These are phyloP conservation scores for Cheilosia scutellata DNA, from an alignment of 2,888 invertebrate species.

Conservation along the genomic window DNA sequence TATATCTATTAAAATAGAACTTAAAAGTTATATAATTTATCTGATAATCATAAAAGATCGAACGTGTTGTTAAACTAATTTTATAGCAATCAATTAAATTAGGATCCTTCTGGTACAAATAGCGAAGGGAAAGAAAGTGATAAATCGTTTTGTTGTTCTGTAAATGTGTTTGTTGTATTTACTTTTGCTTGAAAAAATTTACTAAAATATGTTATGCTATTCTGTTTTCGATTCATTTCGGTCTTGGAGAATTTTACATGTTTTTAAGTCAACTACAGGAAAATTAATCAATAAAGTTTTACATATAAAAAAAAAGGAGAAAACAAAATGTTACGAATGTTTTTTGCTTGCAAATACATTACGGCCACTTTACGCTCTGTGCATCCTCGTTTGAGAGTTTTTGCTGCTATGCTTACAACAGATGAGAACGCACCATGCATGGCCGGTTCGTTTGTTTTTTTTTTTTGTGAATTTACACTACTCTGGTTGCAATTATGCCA, in stretches of 20 bases:
- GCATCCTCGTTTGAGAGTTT: constrained; percentile 50
- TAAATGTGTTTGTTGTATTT: constrained; percentile 12
- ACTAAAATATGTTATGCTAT: constrained; percentile 47
- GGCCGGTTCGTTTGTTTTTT: constrained; percentile 52
- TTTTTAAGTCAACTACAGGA: constrained; percentile 28
- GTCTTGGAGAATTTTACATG: background rate
- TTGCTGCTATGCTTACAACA: constrained; percentile 49
- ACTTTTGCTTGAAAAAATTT: constrained; percentile 46
- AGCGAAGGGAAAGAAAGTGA: constrained; percentile 15
- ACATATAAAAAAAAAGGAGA: constrained; percentile 5
- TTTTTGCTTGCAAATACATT: constrained; percentile 60
- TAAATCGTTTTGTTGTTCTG: constrained; percentile 24
- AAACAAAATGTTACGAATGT: constrained; percentile 63
- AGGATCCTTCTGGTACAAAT: constrained; percentile 41
- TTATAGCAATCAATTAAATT: constrained; percentile 42
- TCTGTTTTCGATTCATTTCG: constrained; percentile 18
- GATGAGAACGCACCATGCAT: constrained; percentile 50
- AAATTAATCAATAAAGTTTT: constrained; percentile 38
- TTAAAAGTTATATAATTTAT: constrained; percentile 35
- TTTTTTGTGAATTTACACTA: constrained; percentile 67
- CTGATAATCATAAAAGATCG: constrained; percentile 56
- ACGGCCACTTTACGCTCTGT: constrained; percentile 58
- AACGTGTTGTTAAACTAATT: constrained; percentile 46
- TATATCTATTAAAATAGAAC: constrained; percentile 62
- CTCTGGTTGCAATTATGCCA: constrained; percentile 35